Evolutionary conservation across 37 sponge, comb jelly and placozoan species (phyloP), one percentile per base, ranked within the genome.

Genomic region (Diacarnus erythraeanus): DNA sequence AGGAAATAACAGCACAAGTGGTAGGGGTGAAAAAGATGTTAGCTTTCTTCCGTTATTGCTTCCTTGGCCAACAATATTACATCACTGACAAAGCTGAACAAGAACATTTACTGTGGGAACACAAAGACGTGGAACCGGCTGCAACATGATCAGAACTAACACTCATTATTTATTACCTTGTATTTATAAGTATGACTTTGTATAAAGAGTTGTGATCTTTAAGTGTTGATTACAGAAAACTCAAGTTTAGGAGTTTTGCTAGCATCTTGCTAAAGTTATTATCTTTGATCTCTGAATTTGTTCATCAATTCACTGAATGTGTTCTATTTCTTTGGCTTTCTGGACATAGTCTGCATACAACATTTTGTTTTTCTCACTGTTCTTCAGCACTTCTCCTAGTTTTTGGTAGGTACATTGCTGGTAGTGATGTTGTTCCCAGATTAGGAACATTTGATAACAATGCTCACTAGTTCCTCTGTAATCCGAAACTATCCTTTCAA

Each of bases 41-140:
- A 57, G 91, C 94, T 9, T 95, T 95, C 85, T 95, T 95, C 58
- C 38, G 88, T 40, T 89, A 92, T 72, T 95, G 96, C 61, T 95
- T 95, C 57, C 68, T 59, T 20, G 84, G 87, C 0, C 94, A 93
- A 69, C 73, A 69, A 31, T 95, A 95, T 47, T 87, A 93, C 47
- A 77, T 88, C 39, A 95, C 96, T 9, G 88, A 89, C 8, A 34
- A 67, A 15, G 85, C 36, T 6, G 75, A 78, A 9, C 69, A 73
- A 25, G 94, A 92, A 41, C 91, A 95, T 68, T 25, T 44, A 0
- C 64, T 91, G 30, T 91, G 91, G 91, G 87, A 91, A 42, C 82
- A 91, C 74, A 80, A 79, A 36, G 84, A 83, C 39, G 10, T 33
- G 5, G 57, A 67, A 58, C 68, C 27, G 0, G 22, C 25, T 36